A percentile compares a stretch with the other conserved stretches of the same genome.
Conservation (phyloP, 2,113 vertebrate genomes). For the Toxotes jaculatrix region DNA sequence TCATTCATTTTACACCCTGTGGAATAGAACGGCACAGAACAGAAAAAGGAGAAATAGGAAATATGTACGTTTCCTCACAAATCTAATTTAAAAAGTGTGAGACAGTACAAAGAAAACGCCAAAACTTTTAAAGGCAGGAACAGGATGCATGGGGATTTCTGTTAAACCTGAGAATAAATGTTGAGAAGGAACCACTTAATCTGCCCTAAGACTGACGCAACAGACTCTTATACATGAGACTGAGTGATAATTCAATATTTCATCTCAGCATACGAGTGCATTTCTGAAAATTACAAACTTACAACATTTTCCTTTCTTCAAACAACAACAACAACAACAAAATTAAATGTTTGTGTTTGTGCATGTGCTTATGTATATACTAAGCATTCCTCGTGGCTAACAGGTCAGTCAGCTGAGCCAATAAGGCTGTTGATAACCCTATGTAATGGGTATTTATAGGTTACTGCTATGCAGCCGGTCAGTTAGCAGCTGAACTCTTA, state of each 20-base stretch:
- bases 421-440: slow-evolving; percentile 31
- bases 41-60: neutral
- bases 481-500: slow-evolving; percentile 60
- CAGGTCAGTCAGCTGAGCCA: slow-evolving; percentile 32
- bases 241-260: neutral
- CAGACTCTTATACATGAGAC: neutral
- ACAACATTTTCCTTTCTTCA: too few relatives aligned
- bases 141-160: neutral
- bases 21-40: neutral
- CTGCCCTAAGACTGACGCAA: neutral
- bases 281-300: too few relatives aligned
- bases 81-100: neutral
- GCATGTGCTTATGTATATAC: slow-evolving; percentile 13
- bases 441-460: slow-evolving; percentile 75
- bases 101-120: too few relatives aligned
- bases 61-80: neutral
- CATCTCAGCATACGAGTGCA: neutral
- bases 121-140: too few relatives aligned
- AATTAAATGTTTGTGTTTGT: neutral
- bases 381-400: slow-evolving; percentile 15
- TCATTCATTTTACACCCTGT: slow-evolving; percentile 19
- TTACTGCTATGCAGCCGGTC: slow-evolving; percentile 32
- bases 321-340: too few relatives aligned
- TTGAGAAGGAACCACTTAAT: neutral
- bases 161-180: neutral